These are phyloP conservation scores for Drosophila falleni DNA, from an alignment of 2,888 invertebrate species.

Conservation along the genomic window DNA sequence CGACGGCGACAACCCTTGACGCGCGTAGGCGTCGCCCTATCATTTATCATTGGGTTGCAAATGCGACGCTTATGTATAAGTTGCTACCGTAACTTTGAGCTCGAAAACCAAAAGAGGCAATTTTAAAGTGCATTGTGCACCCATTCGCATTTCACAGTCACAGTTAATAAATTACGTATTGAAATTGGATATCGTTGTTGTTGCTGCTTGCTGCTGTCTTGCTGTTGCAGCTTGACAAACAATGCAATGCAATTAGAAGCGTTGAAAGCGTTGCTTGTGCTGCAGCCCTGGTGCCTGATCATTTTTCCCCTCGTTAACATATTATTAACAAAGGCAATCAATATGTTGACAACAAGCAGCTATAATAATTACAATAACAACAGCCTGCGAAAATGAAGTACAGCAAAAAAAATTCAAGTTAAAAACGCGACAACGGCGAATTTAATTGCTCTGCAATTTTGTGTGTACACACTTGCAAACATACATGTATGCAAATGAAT, in stretches of 20 bases:
- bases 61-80: conserved; percentile 41
- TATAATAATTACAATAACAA: conserved; percentile 61
- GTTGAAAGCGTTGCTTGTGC: conserved; percentile 23
- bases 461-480: conserved; percentile 4
- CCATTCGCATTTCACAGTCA: conserved; percentile 50
- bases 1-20: conserved; percentile 69
- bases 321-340: conserved; percentile 57
- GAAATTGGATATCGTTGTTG: conserved; percentile 65
- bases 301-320: conserved; percentile 37
- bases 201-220: conserved; percentile 2
- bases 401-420: not conserved
- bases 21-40: conserved; percentile 73
- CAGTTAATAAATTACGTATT: conserved; percentile 66
- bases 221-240: conserved; percentile 37
- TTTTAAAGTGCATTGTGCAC: conserved; percentile 63
- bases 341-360: conserved; percentile 69
- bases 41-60: conserved; percentile 70
- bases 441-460: conserved; percentile 47
- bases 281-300: conserved; percentile 22
- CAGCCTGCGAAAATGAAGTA: conserved; percentile 13
- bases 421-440: conserved; percentile 3
- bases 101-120: conserved; percentile 21
- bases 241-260: conserved; percentile 71
- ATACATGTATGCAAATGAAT: conserved; percentile 35
- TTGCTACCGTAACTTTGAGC: conserved; percentile 33